A percentile compares a stretch with the other conserved stretches of the same genome.
Conservation (phyloP, 2,113 vertebrate species). For the Dipodomys stephensi region DNA sequence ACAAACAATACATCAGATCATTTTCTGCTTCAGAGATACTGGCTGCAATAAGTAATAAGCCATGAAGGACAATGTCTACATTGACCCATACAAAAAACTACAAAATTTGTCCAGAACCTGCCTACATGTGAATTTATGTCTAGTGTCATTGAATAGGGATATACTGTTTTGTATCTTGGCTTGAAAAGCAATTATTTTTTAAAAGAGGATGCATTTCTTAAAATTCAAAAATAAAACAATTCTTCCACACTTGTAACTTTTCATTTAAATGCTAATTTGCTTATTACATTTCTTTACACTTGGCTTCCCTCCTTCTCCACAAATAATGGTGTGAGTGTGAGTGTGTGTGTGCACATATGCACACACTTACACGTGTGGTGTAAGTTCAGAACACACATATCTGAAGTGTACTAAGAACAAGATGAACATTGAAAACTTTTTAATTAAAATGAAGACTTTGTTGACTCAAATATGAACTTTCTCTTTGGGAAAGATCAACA, state of each 20-base stretch:
- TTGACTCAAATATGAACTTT: slow-evolving; percentile 12
- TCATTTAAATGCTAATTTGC: slow-evolving; percentile 64
- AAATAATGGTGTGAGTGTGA: not conserved
- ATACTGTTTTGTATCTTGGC: not conserved
- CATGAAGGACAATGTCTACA: not conserved
- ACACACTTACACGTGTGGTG: not conserved
- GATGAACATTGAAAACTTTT: not conserved
- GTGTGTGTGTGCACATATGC: not conserved
- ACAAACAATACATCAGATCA: not conserved
- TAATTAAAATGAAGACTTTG: not conserved
- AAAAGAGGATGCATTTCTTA: not conserved
- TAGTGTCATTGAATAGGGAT: not conserved
- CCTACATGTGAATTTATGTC: not conserved
- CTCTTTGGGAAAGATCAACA: not conserved
- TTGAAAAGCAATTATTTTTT: slow-evolving; percentile 25
- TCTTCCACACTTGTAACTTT: slow-evolving; percentile 42
- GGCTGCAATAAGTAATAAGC: not conserved
- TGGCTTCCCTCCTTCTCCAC: not conserved
- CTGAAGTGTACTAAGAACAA: not conserved
- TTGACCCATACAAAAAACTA: slow-evolving; percentile 4
- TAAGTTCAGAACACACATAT: not conserved
- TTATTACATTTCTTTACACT: slow-evolving; percentile 34
- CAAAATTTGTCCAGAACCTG: not conserved
- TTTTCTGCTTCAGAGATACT: not conserved
- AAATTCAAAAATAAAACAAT: slow-evolving; percentile 36